Evolutionary conservation across 2,113 vertebrate species (phyloP).

Genomic region (Callithrix jacchus): DNA sequence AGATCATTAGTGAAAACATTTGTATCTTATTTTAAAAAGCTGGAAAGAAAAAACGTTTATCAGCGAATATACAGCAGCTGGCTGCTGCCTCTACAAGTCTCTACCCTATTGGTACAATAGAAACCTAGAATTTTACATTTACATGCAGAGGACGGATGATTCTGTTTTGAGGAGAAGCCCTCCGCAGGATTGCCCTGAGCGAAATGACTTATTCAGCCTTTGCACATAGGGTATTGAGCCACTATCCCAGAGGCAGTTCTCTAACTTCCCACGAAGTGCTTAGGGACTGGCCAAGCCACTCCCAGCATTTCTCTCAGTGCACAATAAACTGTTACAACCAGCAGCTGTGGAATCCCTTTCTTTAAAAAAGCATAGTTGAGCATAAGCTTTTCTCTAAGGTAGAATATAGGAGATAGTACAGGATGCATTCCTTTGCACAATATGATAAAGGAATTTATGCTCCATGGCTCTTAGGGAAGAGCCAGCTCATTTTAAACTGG

Average conservation of each 20-base stretch:
- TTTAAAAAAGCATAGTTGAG: background rate
- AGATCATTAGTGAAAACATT: background rate
- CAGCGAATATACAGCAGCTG: background rate
- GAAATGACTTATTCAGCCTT: background rate
- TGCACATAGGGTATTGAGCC: background rate
- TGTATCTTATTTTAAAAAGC: background rate
- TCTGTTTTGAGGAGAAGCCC: background rate
- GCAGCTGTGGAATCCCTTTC: background rate
- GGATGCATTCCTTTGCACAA: background rate
- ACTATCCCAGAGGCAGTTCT: background rate
- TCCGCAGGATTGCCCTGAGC: background rate
- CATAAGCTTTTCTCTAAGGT: background rate
- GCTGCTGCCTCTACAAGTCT: background rate
- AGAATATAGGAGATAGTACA: background rate
- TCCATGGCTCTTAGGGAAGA: background rate
- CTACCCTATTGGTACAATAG: background rate
- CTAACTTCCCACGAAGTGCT: background rate
- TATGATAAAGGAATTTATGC: conserved; percentile 6
- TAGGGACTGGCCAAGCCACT: background rate
- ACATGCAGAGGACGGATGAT: background rate
- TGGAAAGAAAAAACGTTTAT: background rate
- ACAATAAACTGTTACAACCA: background rate
- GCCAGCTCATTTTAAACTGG: background rate
- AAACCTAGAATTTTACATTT: background rate
- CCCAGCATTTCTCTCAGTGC: background rate